phyloP scores from a whole-genome alignment of 2,888 invertebrate species.

The Agapostemon virescens region DNA sequence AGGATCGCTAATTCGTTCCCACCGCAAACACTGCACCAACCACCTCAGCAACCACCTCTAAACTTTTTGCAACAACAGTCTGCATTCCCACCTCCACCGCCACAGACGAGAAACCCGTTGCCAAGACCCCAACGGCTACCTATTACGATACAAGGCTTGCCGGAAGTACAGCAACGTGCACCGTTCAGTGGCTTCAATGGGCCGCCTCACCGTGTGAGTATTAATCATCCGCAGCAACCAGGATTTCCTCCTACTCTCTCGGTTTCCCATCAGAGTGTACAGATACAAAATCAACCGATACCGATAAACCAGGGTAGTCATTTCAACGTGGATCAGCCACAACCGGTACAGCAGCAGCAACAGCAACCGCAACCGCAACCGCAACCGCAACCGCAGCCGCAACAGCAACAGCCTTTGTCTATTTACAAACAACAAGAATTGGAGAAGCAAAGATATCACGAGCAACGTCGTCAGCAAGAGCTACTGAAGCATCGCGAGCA shows the following conservation, averaged over 20 bases:
- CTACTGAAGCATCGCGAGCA: conserved; percentile 72
- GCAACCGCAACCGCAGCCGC: conserved; percentile 43
- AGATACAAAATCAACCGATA: conserved; percentile 70
- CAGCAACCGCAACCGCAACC: not conserved
- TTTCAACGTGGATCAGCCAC: conserved; percentile 61
- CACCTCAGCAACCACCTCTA: conserved; percentile 58
- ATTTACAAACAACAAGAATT: conserved; percentile 70
- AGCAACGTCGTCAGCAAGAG: conserved; percentile 77
- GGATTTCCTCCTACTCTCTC: conserved; percentile 71
- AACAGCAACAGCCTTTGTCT: conserved; percentile 54
- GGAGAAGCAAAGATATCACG: conserved; percentile 71
- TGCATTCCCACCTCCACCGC: conserved; percentile 48
- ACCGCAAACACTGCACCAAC: conserved; percentile 78
- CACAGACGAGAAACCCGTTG: conserved; percentile 52
- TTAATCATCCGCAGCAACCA: conserved; percentile 75
- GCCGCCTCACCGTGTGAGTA: conserved; percentile 80
- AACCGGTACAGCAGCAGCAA: conserved; percentile 37
- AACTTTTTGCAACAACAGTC: conserved; percentile 63
- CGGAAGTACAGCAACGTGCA: conserved; percentile 75
- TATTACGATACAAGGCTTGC: conserved; percentile 76
- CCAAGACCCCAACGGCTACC: conserved; percentile 73
- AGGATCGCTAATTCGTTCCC: conserved; percentile 79
- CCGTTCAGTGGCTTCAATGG: conserved; percentile 73
- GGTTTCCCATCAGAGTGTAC: conserved; percentile 74
- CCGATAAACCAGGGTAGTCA: conserved; percentile 51